Evolutionary conservation across 2,888 invertebrate genomes (phyloP).

Genomic region (Hylaea fasciaria): DNA sequence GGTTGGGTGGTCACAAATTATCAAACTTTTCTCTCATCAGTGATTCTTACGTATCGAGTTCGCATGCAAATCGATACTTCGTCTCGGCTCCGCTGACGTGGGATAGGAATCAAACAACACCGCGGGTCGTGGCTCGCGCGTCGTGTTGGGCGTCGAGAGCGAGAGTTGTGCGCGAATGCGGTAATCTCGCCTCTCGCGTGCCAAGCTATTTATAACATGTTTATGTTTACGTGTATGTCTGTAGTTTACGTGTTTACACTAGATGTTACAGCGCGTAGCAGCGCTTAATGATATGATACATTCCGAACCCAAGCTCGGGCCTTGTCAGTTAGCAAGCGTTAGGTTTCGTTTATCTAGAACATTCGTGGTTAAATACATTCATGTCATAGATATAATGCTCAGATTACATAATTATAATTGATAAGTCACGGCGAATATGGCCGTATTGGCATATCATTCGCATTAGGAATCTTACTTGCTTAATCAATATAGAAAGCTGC

Average conservation of each 20-base stretch:
- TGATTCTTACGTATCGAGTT: background rate
- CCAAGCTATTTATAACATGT: slow-evolving; percentile 49
- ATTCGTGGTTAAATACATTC: slow-evolving; percentile 10
- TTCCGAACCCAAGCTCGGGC: background rate
- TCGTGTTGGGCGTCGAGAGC: slow-evolving; percentile 22
- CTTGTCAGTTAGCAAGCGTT: background rate
- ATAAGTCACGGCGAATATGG: slow-evolving; percentile 22
- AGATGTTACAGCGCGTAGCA: slow-evolving; percentile 17
- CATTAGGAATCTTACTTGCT: slow-evolving; percentile 11
- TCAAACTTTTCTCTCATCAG: too few species aligned
- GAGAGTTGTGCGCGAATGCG: slow-evolving; percentile 34
- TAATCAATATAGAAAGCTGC: slow-evolving; percentile 19
- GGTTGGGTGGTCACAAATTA: too few species aligned
- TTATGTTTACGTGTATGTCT: slow-evolving; percentile 38
- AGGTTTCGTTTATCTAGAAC: slow-evolving; percentile 14
- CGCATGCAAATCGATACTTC: background rate
- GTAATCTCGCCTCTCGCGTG: slow-evolving; percentile 39
- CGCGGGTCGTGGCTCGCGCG: slow-evolving; percentile 11
- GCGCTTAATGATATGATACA: slow-evolving; percentile 3
- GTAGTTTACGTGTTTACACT: slow-evolving; percentile 31
- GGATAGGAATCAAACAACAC: slow-evolving; percentile 6
- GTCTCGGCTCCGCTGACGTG: slow-evolving; percentile 7
- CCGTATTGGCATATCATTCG: slow-evolving; percentile 15
- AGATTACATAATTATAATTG: slow-evolving; percentile 22
- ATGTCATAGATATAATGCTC: slow-evolving; percentile 7